A percentile compares a stretch with the other conserved stretches of the same genome.
phyloP scores from a whole-genome alignment of 2,113 vertebrate genomes.

The Pygoscelis adeliae region DNA sequence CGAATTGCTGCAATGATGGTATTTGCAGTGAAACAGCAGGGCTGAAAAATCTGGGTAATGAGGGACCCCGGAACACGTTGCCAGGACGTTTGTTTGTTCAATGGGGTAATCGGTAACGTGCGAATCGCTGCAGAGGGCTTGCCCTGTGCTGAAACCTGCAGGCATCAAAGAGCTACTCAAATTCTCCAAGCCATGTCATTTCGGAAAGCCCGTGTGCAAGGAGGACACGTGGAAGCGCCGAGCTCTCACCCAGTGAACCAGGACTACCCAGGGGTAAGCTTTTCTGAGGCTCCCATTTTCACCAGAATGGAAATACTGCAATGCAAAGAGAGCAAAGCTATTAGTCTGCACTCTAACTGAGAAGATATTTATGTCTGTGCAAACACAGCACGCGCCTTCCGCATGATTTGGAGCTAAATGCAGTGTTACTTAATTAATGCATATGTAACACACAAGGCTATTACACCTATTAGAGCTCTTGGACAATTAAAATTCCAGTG shows the following conservation, averaged over 20 bases:
- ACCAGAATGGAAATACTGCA: not conserved
- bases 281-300: not conserved
- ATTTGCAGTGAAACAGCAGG: not conserved
- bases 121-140: not conserved
- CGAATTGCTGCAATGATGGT: not conserved
- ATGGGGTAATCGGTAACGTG: not conserved
- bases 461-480: constrained; percentile 81
- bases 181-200: not conserved
- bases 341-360: constrained; percentile 79
- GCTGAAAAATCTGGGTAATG: not conserved
- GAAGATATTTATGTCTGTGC: constrained; percentile 84
- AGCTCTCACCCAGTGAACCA: not conserved
- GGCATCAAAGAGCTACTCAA: not conserved
- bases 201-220: rapidly evolving
- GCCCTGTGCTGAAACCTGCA: not conserved
- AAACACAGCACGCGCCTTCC: constrained; percentile 82
- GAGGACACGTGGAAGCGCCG: not conserved
- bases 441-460: constrained; percentile 77
- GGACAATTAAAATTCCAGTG: constrained; percentile 72
- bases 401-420: constrained; percentile 91
- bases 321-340: not conserved
- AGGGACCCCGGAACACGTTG: not conserved
- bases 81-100: not conserved
- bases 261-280: not conserved
- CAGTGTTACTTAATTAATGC: constrained; percentile 88